Evolutionary conservation across 2,888 invertebrate species (phyloP).

Genomic region (Urechis unicinctus): DNA sequence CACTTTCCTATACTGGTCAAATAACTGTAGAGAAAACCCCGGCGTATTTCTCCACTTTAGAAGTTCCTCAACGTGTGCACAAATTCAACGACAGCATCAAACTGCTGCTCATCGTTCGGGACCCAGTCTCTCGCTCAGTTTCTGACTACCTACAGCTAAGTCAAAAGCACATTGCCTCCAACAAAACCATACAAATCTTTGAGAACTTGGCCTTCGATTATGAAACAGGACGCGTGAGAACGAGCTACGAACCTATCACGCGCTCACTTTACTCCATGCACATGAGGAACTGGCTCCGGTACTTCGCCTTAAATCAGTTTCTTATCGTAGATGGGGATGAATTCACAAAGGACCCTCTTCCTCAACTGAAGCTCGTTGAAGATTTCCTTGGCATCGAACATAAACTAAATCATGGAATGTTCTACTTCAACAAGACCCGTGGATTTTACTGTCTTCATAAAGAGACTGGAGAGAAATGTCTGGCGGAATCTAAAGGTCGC

Average conservation of each 20-base stretch:
- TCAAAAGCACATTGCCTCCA: conserved; percentile 48
- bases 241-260: conserved; percentile 50
- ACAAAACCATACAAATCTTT: conserved; percentile 27
- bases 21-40: conserved; percentile 96
- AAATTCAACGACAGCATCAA: conserved; percentile 88
- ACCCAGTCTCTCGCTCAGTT: conserved; percentile 90
- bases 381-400: conserved; percentile 36
- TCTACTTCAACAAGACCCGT: conserved; percentile 96
- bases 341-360: conserved; percentile 34
- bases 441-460: conserved; percentile 76
- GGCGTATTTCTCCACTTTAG: conserved; percentile 93
- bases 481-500: conserved; percentile 79
- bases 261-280: conserved; percentile 57
- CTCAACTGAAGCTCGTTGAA: conserved; percentile 36
- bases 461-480: conserved; percentile 68
- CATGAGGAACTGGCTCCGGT: conserved; percentile 83
- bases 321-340: conserved; percentile 72
- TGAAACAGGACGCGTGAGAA: conserved; percentile 44
- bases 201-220: conserved; percentile 45
- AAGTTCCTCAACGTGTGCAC: conserved; percentile 87
- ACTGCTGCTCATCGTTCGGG: conserved; percentile 84
- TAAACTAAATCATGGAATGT: conserved; percentile 61
- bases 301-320: conserved; percentile 84
- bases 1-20: conserved; percentile 82
- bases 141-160: conserved; percentile 95